Evolutionary conservation across 2,888 invertebrate genomes (phyloP).

Genomic region (Hemicrepidius hirtus): DNA sequence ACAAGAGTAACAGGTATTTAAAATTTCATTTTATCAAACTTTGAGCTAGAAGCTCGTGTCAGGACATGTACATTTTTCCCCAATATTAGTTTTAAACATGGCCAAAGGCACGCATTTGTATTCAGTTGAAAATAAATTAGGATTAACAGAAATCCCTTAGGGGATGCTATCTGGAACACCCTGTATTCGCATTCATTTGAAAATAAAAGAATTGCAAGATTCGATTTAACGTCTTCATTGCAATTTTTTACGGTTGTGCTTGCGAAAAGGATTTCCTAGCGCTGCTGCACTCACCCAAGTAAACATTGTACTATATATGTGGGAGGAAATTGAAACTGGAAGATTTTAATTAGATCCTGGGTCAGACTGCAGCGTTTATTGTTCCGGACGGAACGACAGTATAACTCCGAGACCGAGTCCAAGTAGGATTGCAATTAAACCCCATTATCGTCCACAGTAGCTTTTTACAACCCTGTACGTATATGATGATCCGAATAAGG

Average conservation of each 20-base stretch:
- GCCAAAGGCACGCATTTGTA: too few species aligned
- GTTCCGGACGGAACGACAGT: constrained; percentile 57
- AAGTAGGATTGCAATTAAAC: constrained; percentile 51
- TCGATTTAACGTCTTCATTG: too few species aligned
- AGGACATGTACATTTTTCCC: too few species aligned
- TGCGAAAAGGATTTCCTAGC: background rate
- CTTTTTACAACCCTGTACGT: background rate
- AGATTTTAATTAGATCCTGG: constrained; percentile 64
- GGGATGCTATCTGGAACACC: too few species aligned
- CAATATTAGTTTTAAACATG: too few species aligned
- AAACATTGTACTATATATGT: constrained; percentile 12
- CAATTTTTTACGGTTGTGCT: background rate
- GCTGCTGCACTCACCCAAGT: constrained; percentile 15
- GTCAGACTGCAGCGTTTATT: constrained; percentile 59
- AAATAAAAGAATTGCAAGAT: too few species aligned
- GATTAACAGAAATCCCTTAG: too few species aligned
- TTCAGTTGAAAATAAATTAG: too few species aligned
- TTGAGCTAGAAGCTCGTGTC: too few species aligned
- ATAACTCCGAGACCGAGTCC: constrained; percentile 56
- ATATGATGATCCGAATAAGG: background rate
- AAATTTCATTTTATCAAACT: too few species aligned
- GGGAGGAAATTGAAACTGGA: constrained; percentile 64
- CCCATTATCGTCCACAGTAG: constrained; percentile 33
- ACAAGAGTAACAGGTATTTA: too few species aligned
- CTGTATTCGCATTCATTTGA: too few species aligned